Base-by-base conservation (phyloP, 2,888 invertebrate species). In the Drosophila subquinaria region DNA sequence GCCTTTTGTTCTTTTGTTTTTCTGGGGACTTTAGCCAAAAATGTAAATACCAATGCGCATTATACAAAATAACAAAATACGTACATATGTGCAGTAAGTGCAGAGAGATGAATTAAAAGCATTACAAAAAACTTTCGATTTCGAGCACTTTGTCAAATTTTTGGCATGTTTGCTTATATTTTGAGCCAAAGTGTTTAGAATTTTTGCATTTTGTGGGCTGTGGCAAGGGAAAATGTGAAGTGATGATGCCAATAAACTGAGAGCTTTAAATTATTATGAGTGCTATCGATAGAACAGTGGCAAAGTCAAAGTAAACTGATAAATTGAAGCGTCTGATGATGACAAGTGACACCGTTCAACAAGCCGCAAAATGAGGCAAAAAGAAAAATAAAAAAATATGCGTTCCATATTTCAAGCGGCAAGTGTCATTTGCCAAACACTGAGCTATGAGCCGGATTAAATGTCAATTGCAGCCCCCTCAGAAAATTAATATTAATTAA, bases 111-210 rank as follows among this genome's bases (percentile, higher is more conserved):
- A 17, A 40, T 8, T 8, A 8, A 13, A 38, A 13, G 15, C 52
- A 60, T 43, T 33, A 42, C 9, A 63, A 50, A 50, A 88, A 50
- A 88, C 82, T 83, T 83, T 83, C 82, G 89, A 71, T 83, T 88
- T 83, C 80, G 17, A 56, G 15, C 38, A 43, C 63, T 73, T 63
- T 77, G 53, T 82, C 68, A 88, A 69, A 88, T 88, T 69, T 57
- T 78, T 88, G 73, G 83, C 87, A 83, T 88, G 67, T 69, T 67
- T 76, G 59, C 48, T 62, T 48, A 76, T 64, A 67, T 73, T 61
- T 36, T 59, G 42, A 48, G 64, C 53, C 55, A 64, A 57, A 33
- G 56, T 71, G 53, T 45, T 61, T 61, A 38, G 48, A 61, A 79
- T 69, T 63, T 50, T 47, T 78, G 1, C 42, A 20, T 13, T n/a